Percentiles rank a stretch among this genome's conserved stretches.
Evolutionary conservation across 2,113 vertebrate genomes (phyloP).

Genomic region (Nyctereutes procyonoides): DNA sequence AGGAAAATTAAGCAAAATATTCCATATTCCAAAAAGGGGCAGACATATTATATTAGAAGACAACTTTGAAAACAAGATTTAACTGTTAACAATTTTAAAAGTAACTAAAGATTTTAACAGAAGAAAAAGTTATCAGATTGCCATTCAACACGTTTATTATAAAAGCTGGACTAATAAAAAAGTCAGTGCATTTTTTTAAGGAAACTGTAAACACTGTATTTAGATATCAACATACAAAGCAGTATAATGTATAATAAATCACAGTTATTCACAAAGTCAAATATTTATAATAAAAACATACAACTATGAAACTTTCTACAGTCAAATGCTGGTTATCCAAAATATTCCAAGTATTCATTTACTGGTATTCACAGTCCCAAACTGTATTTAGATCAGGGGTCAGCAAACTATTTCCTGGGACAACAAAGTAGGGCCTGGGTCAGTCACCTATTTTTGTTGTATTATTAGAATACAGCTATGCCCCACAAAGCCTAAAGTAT

Average conservation of each 20-base stretch:
- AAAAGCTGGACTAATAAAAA: neutral
- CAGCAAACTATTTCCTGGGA: neutral
- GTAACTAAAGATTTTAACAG: neutral
- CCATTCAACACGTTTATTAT: neutral
- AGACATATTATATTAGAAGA: conserved; percentile 25
- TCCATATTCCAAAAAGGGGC: neutral
- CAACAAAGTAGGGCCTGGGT: neutral
- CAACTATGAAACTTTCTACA: neutral
- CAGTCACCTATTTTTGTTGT: neutral
- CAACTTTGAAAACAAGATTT: conserved; percentile 46
- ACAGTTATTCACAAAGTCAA: conserved; percentile 43
- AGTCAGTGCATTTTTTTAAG: neutral
- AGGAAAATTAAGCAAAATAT: conserved; percentile 60
- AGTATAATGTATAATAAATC: neutral
- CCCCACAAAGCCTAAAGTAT: neutral
- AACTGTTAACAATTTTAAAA: neutral
- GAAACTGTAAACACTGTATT: neutral
- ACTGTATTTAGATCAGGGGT: neutral
- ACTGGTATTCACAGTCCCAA: neutral
- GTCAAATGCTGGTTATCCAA: neutral
- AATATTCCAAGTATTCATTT: neutral
- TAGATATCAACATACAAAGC: neutral
- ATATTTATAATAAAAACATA: conserved; percentile 22
- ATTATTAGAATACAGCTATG: neutral
- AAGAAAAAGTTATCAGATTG: neutral